phyloP scores from a whole-genome alignment of 2,113 vertebrate genomes.

The Hydrochoerus hydrochaeris region DNA sequence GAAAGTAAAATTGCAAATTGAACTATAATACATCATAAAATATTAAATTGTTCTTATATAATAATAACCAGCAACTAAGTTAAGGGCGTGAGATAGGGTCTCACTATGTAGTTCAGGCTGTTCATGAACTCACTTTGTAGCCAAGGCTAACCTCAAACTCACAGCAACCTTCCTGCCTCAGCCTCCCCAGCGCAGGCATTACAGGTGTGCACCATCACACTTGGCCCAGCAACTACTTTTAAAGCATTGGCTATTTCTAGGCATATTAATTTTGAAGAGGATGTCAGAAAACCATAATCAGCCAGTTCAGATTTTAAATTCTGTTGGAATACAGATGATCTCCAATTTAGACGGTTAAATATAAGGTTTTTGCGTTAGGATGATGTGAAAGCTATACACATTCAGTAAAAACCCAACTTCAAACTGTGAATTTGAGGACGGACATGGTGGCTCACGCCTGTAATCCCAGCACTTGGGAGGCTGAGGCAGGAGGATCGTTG shows the following conservation, averaged over 20 bases:
- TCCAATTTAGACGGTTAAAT: neutral
- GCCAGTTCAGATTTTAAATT: neutral
- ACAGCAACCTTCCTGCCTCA: neutral
- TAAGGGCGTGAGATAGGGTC: neutral
- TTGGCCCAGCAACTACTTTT: neutral
- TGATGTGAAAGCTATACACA: neutral
- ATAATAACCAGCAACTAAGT: conserved; percentile 17
- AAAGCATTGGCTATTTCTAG: neutral
- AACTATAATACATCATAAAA: neutral
- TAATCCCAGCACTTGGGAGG: neutral
- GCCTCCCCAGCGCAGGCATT: neutral
- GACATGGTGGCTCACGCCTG: neutral
- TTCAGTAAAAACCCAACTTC: neutral
- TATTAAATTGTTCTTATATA: neutral
- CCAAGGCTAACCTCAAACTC: neutral
- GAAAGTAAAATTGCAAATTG: conserved; percentile 20
- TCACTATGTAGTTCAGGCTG: neutral
- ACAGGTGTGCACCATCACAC: neutral
- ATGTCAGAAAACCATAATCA: conserved; percentile 23
- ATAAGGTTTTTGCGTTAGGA: neutral
- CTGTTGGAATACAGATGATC: neutral
- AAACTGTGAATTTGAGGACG: neutral
- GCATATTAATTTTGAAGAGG: neutral
- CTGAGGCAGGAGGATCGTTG: neutral
- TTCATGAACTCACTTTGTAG: neutral